Base-by-base conservation (phyloP, 2,797 vertebrate species). In the Hybognathus amarus region DNA sequence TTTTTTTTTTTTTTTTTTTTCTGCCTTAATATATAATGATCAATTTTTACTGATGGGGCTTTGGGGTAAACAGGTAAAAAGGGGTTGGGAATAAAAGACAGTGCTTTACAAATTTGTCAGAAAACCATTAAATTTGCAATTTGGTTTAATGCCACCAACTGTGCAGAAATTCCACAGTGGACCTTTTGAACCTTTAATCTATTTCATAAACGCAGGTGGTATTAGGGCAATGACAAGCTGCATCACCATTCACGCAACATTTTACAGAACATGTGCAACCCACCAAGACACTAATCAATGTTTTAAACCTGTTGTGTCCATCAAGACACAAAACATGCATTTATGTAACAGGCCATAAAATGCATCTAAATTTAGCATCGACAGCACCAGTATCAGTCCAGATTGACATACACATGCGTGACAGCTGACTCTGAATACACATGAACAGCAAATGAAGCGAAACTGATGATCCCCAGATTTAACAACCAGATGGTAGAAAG, bases 401-500 rank as follows among this genome's bases (percentile, higher is more conserved):
- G 30, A 78, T 5, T 74, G 42, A 13, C 64, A 84, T 17, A 1
- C 84, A 83, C 68, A 17, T 59, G 54, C 17, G 24, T 75, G 76
- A 82, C 77, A 75, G 77, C 64, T 80, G 40, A 79, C 50, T 45
- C 3, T 9, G 79, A 84, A 85, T 78, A 52, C 27, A 83, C 42
- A 75, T 77, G 71, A 67, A 84, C 77, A 73, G 80, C 40, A 74
- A 78, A 84, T 67, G 13, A 85, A 86, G 87, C 42, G 18, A 12
- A 80, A 56, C 24, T 75, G 77, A 74, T 56, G 50, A 85, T 50
- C 27, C 17, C 64, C 38, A 54, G 70, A 85, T 68, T 83, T 36
- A 42, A 42, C 42, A 42, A 30, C 12, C 18, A 7, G 13, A 79
- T 27, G 40, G 50, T 27, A 50, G 15, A 52, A 50, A 42, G 27